These are phyloP conservation scores for Phymatocera aterrima DNA, from an alignment of 2,888 invertebrate species.

Conservation along the genomic window DNA sequence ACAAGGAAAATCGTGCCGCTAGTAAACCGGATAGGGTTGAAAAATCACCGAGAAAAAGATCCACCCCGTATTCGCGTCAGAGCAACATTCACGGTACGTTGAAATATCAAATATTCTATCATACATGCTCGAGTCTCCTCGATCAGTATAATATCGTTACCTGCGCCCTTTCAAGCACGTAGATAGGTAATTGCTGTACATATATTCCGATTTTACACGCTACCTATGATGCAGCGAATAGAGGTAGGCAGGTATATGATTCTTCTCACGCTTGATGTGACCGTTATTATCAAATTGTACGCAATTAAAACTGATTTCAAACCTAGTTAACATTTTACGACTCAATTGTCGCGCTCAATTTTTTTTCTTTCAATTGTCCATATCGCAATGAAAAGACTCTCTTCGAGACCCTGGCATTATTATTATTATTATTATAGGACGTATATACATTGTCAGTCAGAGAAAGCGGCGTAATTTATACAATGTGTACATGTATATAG, in stretches of 20 bases:
- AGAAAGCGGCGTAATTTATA: neutral
- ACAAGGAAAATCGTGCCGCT: slow-evolving; percentile 65
- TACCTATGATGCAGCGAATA: too few relatives aligned
- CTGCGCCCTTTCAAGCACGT: too few relatives aligned
- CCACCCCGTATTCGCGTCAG: slow-evolving; percentile 66
- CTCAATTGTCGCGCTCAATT: neutral
- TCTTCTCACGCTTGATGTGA: too few relatives aligned
- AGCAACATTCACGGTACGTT: slow-evolving; percentile 69
- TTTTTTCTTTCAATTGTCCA: neutral
- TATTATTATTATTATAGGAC: neutral
- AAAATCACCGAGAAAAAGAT: slow-evolving; percentile 64
- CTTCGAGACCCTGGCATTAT: neutral
- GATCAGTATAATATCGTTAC: neutral
- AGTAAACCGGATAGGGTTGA: slow-evolving; percentile 48
- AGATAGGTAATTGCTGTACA: too few relatives aligned
- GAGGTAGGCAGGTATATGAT: too few relatives aligned
- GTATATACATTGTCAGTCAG: too few relatives aligned
- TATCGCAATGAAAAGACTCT: neutral
- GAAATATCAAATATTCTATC: neutral
- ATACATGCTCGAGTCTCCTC: too few relatives aligned
- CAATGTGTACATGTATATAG: too few relatives aligned
- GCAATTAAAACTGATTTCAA: slow-evolving; percentile 6
- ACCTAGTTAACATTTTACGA: neutral
- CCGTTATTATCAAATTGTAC: neutral
- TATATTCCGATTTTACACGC: too few relatives aligned